A percentile compares a stretch with the other conserved stretches of the same genome.
These are phyloP conservation scores for Python bivittatus DNA, from an alignment of 2,113 vertebrate species.

Conservation along the genomic window DNA sequence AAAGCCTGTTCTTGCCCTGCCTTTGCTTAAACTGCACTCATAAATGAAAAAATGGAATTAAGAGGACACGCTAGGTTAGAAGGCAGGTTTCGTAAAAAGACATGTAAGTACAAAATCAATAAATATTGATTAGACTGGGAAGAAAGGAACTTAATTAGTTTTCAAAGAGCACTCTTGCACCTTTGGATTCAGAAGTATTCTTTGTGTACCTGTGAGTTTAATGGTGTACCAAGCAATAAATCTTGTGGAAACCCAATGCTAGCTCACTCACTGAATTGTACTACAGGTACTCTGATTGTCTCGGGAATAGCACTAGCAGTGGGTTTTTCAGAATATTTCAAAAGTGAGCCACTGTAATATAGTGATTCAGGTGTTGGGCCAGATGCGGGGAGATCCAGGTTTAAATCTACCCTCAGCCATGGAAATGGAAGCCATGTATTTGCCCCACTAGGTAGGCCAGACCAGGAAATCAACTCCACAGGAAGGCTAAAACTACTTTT, in stretches of 20 bases:
- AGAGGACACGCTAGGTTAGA: not conserved
- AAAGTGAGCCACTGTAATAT: not conserved
- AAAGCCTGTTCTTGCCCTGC: rapidly evolving
- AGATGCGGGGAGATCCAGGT: too few relatives aligned
- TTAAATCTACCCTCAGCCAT: too few relatives aligned
- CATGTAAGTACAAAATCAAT: not conserved
- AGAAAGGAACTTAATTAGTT: not conserved
- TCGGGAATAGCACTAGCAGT: not conserved
- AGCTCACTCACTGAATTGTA: not conserved
- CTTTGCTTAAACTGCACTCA: too few relatives aligned
- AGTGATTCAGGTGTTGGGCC: too few relatives aligned
- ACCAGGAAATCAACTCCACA: too few relatives aligned
- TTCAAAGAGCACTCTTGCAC: not conserved
- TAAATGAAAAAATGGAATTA: not conserved
- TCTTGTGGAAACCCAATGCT: not conserved
- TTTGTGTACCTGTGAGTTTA: not conserved
- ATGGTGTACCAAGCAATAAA: not conserved
- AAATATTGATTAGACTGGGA: not conserved
- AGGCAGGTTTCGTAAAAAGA: not conserved
- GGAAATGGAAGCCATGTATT: too few relatives aligned
- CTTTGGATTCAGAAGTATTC: too few relatives aligned
- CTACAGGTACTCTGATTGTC: not conserved
- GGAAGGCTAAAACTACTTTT: too few relatives aligned
- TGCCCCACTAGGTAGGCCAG: too few relatives aligned
- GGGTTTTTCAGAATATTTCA: not conserved